Conservation (phyloP, 2,797 vertebrate genomes). For the Leuciscus waleckii region DNA sequence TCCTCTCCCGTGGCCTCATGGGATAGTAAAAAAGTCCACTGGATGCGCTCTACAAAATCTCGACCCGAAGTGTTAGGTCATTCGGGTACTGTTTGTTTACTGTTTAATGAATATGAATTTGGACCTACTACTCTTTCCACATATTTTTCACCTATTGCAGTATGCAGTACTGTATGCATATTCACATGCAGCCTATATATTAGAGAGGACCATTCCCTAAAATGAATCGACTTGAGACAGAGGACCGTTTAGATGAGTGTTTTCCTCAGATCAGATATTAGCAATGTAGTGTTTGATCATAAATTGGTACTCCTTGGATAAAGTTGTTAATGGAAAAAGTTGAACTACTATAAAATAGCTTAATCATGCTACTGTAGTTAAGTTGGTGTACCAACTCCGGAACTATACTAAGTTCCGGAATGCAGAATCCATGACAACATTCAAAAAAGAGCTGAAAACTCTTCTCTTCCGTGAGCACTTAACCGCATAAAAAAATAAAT, state of each 20-base stretch:
- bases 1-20: neutral
- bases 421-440: too few relatives aligned
- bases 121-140: neutral
- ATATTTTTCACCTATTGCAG: neutral
- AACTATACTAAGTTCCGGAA: too few relatives aligned
- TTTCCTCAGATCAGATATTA: conserved; percentile 4
- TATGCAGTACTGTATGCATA: neutral
- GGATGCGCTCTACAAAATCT: neutral
- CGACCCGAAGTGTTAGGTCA: neutral
- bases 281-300: neutral
- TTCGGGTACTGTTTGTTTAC: neutral
- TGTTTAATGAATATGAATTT: neutral
- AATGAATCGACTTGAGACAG: neutral
- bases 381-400: too few relatives aligned
- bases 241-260: neutral
- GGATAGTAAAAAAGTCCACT: neutral
- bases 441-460: too few relatives aligned
- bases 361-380: neutral
- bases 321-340: neutral
- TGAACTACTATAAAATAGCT: neutral
- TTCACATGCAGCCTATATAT: neutral
- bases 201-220: neutral
- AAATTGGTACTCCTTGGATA: neutral
- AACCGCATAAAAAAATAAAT: too few relatives aligned
- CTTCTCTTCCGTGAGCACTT: too few relatives aligned